phyloP scores from a whole-genome alignment of 1,140 invertebrate genomes.

The Maconellicoccus hirsutus region DNA sequence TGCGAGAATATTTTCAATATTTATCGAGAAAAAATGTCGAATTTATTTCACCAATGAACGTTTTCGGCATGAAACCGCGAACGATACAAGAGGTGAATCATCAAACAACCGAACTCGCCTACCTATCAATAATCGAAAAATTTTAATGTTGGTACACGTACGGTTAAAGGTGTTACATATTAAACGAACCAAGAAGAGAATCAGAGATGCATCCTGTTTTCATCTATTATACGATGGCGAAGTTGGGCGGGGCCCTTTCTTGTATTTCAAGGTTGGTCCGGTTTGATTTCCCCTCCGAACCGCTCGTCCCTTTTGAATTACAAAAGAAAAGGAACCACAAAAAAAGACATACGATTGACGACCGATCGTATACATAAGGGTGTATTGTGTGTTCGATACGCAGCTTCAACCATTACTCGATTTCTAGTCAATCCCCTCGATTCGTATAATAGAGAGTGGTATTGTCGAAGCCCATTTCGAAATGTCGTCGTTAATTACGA shows the following conservation, averaged over 20 bases:
- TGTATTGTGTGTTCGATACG: slow-evolving; percentile 11
- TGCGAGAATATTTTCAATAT: too few species aligned
- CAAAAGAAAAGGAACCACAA: slow-evolving; percentile 13
- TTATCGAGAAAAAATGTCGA: neutral
- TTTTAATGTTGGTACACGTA: neutral
- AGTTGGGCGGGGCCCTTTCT: slow-evolving; percentile 12
- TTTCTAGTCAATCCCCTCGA: neutral
- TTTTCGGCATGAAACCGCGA: too few species aligned
- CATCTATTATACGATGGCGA: slow-evolving; percentile 14
- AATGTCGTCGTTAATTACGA: too few species aligned
- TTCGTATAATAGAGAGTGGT: neutral
- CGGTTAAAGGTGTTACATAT: neutral
- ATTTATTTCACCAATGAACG: neutral
- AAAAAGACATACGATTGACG: neutral
- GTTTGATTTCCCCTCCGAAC: neutral
- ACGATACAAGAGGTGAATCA: too few species aligned
- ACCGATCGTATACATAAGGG: neutral
- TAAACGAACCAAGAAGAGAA: neutral
- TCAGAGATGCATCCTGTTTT: neutral
- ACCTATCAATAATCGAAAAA: too few species aligned
- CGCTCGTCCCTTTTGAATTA: neutral
- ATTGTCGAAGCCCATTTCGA: too few species aligned
- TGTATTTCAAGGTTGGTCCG: slow-evolving; percentile 20
- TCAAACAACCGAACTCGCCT: too few species aligned
- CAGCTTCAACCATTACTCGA: slow-evolving; percentile 1